A percentile compares a stretch with the other conserved stretches of the same genome.
Conservation (phyloP, 2,888 invertebrate species). For the Nowickia ferox region DNA sequence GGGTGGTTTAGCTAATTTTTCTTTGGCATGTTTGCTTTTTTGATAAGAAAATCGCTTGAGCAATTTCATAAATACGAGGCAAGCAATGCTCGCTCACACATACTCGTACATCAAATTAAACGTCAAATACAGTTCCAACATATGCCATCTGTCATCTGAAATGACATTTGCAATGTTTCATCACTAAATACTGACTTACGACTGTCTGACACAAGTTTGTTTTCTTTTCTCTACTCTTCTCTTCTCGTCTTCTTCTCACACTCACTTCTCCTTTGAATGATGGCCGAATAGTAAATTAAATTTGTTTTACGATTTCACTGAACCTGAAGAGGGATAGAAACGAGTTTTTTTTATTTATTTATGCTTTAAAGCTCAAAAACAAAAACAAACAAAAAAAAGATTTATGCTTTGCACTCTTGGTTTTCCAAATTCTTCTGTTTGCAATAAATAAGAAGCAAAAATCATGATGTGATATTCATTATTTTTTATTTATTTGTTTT, state of each 20-base stretch:
- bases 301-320: conserved; percentile 28
- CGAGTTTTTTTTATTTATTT: background rate
- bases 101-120: conserved; percentile 58
- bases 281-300: conserved; percentile 27
- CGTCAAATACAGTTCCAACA: conserved; percentile 71
- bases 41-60: conserved; percentile 42
- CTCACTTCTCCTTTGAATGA: background rate
- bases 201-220: conserved; percentile 30
- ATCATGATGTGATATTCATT: background rate
- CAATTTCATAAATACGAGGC: conserved; percentile 26
- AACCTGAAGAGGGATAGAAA: background rate
- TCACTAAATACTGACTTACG: conserved; percentile 27
- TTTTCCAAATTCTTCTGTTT: background rate
- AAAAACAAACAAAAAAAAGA: background rate
- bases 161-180: conserved; percentile 68
- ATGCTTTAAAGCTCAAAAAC: background rate
- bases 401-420: background rate
- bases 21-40: conserved; percentile 16
- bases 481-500: background rate
- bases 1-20: conserved; percentile 61
- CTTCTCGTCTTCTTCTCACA: background rate
- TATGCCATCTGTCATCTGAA: conserved; percentile 66
- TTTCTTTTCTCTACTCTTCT: background rate
- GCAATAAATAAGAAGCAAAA: background rate
- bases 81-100: conserved; percentile 11